Evolutionary conservation across 2,888 invertebrate species (phyloP).

Genomic region (Caenorhabditis uteleia): DNA sequence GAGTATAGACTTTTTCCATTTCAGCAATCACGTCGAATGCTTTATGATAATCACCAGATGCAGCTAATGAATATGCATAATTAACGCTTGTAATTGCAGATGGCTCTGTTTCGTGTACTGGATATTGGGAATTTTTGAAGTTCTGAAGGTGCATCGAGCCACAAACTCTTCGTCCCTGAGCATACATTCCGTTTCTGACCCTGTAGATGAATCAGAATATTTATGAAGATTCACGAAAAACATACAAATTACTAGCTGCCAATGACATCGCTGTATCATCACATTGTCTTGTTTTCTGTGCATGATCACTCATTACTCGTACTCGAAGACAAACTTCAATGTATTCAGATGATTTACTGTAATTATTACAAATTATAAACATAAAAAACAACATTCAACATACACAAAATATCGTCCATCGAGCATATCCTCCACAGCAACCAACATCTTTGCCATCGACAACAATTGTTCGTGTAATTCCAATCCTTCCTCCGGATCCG

Average conservation of each 20-base stretch:
- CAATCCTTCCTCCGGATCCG: constrained; percentile 6
- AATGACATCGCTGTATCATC: constrained; percentile 2
- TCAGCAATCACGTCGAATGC: constrained; percentile 7
- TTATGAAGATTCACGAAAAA: neutral
- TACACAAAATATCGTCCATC: constrained; percentile 9
- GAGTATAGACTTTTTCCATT: constrained; percentile 6
- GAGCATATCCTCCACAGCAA: constrained; percentile 19
- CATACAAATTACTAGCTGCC: constrained; percentile 23
- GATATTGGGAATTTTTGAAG: neutral
- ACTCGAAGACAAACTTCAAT: constrained; percentile 2
- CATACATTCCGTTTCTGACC: constrained; percentile 21
- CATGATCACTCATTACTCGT: constrained; percentile 7
- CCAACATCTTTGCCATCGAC: constrained; percentile 9
- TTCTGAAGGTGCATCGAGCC: constrained; percentile 5
- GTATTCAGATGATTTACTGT: neutral
- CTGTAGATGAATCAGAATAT: constrained; percentile 6
- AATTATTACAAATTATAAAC: neutral
- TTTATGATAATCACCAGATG: constrained; percentile 18
- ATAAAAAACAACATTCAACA: neutral
- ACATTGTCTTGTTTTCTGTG: constrained; percentile 3
- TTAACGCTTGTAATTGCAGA: constrained; percentile 32
- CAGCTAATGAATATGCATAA: constrained; percentile 16
- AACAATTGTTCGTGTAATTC: constrained; percentile 12
- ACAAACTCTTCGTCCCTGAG: constrained; percentile 1
- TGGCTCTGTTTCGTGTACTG: constrained; percentile 33